Evolutionary conservation across 2,113 vertebrate species (phyloP).

Genomic region (Fregetta grallaria): DNA sequence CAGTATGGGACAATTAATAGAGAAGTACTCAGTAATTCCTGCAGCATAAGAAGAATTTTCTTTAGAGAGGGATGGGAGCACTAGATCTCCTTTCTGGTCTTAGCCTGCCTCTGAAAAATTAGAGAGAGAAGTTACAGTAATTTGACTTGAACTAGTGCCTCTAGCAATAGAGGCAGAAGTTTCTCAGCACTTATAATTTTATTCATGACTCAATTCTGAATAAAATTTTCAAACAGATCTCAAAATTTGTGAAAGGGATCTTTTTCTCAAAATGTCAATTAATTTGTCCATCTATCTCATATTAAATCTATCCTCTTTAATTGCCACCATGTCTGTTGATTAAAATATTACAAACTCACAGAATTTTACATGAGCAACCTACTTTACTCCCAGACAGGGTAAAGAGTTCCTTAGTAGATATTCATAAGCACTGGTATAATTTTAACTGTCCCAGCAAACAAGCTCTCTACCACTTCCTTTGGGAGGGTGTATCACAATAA

Average conservation of each 20-base stretch:
- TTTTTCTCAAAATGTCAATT: slow-evolving; percentile 6
- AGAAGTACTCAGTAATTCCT: background rate
- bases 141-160: background rate
- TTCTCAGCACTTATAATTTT: slow-evolving; percentile 14
- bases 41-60: background rate
- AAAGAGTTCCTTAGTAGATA: background rate
- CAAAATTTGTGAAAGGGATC: background rate
- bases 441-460: slow-evolving; percentile 18
- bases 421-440: background rate
- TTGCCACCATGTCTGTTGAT: background rate
- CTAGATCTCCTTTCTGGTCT: background rate
- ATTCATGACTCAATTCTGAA: background rate
- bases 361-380: background rate
- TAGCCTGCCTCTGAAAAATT: background rate
- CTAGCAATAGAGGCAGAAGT: background rate
- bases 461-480: slow-evolving; percentile 2
- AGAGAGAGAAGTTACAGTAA: background rate
- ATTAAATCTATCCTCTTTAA: slow-evolving; percentile 36
- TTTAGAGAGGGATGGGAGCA: background rate
- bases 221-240: background rate
- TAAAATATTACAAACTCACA: background rate
- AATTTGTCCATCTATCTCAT: background rate
- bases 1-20: background rate
- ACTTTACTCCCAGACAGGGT: background rate
- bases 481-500: background rate